Base-by-base conservation (phyloP, 2,797 vertebrate genomes). In the Xenentodon cancila region DNA sequence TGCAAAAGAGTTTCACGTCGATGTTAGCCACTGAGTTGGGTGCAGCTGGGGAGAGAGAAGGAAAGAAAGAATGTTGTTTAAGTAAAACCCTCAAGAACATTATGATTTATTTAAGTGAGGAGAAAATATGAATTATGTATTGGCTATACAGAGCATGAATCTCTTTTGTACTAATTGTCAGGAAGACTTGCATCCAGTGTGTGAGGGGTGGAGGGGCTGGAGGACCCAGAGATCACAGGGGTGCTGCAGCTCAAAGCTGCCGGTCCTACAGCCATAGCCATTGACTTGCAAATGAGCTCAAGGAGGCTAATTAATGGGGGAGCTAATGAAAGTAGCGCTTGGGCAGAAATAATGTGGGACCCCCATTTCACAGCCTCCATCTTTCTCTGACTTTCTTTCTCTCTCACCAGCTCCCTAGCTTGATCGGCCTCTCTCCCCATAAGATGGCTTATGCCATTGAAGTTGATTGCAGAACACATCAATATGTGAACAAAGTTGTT, bases 231-330 rank as follows among this genome's bases (percentile, higher is more conserved):
- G 95, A 96, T 98, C 96, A 97, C 94, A 97, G 95, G 87, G 90
- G 92, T 80, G 89, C 82, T 87, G 90, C 71, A 85, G 94, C 96
- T 96, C 95, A 96, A 96, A 97, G 95, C 95, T 92, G 88, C 91
- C 93, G 92, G 94, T 96, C 96, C 95, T 95, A 93, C 93, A 96
- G 94, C 94, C 96, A 95, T 93, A 93, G 93, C 89, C 94, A 95
- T 95, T 93, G 93, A 97, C 96, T 97, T 96, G 96, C 96, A 97
- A 97, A 98, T 97, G 95, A 97, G 96, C 95, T 95, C 93, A 95
- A 96, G 95, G 92, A 95, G 95, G 95, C 95, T 97, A 98, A 98
- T 98, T 97, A 97, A 96, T 95, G 92, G 93, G 77, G 79, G 91
- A 94, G 92, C 91, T 97, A 97, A 97, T 97, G 96, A 97, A 97